phyloP scores from a whole-genome alignment of 2,113 vertebrate species.

The Indicator indicator region DNA sequence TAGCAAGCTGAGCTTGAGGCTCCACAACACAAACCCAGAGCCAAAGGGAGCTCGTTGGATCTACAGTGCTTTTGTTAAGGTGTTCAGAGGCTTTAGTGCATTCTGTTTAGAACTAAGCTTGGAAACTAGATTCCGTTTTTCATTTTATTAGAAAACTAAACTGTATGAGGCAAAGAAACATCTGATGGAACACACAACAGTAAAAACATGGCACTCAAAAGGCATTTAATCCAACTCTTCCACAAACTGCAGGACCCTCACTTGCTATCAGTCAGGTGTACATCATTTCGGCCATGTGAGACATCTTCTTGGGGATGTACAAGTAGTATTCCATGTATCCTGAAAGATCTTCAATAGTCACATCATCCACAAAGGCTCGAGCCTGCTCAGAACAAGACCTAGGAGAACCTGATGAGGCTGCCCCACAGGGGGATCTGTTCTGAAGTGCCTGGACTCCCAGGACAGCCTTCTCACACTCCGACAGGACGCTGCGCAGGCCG shows the following conservation, averaged over 20 bases:
- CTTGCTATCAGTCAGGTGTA: constrained; percentile 77
- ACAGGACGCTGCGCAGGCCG: constrained; percentile 80
- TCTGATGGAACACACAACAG: constrained; percentile 44
- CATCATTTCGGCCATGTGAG: constrained; percentile 90
- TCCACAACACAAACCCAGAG: constrained; percentile 39
- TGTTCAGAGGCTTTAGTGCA: constrained; percentile 43
- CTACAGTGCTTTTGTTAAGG: constrained; percentile 49
- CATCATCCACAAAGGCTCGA: constrained; percentile 87
- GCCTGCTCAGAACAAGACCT: constrained; percentile 86
- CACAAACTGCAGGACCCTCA: background rate
- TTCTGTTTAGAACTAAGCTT: constrained; percentile 59
- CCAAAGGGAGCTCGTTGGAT: background rate
- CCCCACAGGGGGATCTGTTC: constrained; percentile 32
- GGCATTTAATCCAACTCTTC: constrained; percentile 25
- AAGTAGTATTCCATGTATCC: constrained; percentile 98
- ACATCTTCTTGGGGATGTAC: constrained; percentile 91
- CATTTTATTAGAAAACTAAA: constrained; percentile 67
- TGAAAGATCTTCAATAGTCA: constrained; percentile 98
- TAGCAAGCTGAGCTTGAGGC: constrained; percentile 4
- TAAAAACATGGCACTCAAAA: constrained; percentile 55
- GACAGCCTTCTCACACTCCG: constrained; percentile 77
- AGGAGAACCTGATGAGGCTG: constrained; percentile 58
- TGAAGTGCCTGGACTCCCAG: constrained; percentile 62
- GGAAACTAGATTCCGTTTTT: constrained; percentile 42
- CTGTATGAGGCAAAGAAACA: constrained; percentile 61